Evolutionary conservation across 2,888 invertebrate species (phyloP).

Genomic region (Amorpha juglandis): DNA sequence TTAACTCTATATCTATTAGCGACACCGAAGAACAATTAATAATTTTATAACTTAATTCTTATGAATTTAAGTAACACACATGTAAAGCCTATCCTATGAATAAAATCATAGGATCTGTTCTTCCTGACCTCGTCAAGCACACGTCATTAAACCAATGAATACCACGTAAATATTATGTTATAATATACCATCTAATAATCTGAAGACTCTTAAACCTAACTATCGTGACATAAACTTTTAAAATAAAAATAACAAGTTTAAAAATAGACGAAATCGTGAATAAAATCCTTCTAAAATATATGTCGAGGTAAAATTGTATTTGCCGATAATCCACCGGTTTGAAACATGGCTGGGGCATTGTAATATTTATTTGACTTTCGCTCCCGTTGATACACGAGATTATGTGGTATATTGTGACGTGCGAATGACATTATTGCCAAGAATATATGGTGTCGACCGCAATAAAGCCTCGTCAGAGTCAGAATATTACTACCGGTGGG

Average conservation of each 20-base stretch:
- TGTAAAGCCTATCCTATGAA: background rate
- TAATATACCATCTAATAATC: conserved; percentile 9
- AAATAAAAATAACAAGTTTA: background rate
- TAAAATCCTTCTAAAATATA: conserved; percentile 7
- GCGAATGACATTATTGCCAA: conserved; percentile 55
- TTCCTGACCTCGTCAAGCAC: background rate
- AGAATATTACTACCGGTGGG: conserved; percentile 42
- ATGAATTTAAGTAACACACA: too few relatives aligned
- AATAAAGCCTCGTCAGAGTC: conserved; percentile 53
- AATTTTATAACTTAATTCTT: too few relatives aligned
- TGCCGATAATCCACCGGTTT: conserved; percentile 9
- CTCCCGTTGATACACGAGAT: conserved; percentile 61
- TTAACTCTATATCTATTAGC: too few relatives aligned
- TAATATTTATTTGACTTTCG: conserved; percentile 62
- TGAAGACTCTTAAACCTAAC: background rate
- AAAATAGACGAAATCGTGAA: background rate
- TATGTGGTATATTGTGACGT: conserved; percentile 60
- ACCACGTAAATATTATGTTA: background rate
- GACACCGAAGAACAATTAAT: too few relatives aligned
- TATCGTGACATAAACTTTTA: background rate
- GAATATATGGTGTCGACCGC: conserved; percentile 38
- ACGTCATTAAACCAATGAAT: background rate
- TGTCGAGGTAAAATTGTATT: conserved; percentile 5
- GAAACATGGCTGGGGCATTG: conserved; percentile 28
- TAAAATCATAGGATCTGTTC: background rate